phyloP scores from a whole-genome alignment of 2,888 invertebrate genomes.

The Calameuta pallipes region DNA sequence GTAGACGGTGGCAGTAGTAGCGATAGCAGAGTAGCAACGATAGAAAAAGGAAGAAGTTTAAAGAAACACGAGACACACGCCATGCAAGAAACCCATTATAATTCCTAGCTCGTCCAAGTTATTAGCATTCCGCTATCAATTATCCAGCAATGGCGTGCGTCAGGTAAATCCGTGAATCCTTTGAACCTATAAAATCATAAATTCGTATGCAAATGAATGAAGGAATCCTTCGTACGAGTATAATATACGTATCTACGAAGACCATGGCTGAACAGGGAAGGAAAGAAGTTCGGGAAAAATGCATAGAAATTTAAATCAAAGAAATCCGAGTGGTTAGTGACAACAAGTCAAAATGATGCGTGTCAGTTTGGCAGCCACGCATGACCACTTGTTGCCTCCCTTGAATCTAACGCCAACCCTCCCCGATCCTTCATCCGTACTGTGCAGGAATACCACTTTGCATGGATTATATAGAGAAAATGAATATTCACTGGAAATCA shows the following conservation, averaged over 20 bases:
- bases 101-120: slow-evolving; percentile 60
- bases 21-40: slow-evolving; percentile 12
- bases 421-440: not conserved
- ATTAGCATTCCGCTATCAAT: slow-evolving; percentile 64
- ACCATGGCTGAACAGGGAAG: no score
- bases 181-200: no score
- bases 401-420: slow-evolving; percentile 28
- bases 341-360: no score
- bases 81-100: slow-evolving; percentile 56
- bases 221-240: no score
- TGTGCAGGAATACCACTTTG: not conserved
- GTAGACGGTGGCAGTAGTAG: not conserved
- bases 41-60: slow-evolving; percentile 20
- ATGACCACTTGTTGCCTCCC: slow-evolving; percentile 59
- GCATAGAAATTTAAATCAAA: no score
- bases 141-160: slow-evolving; percentile 51
- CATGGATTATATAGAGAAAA: no score
- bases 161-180: slow-evolving; percentile 17
- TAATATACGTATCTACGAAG: no score
- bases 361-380: slow-evolving; percentile 27
- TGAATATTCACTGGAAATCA: no score
- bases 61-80: slow-evolving; percentile 25
- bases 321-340: no score
- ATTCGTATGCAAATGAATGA: no score
- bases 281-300: no score